These are phyloP conservation scores for Poecilus cupreus DNA, from an alignment of 2,888 invertebrate species.

Conservation along the genomic window DNA sequence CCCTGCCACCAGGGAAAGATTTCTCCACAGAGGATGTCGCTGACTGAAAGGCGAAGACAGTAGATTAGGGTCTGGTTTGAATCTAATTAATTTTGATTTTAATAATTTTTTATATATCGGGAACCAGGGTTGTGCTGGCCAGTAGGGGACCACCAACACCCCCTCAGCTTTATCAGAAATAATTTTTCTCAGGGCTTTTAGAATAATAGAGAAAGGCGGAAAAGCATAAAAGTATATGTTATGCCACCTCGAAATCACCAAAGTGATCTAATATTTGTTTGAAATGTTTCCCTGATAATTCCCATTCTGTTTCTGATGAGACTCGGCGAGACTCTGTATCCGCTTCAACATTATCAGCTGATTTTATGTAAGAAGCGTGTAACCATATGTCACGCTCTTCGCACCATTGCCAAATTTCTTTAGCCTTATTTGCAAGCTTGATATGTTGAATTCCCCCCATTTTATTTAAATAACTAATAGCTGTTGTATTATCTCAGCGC, in stretches of 20 bases:
- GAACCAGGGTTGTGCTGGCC: slow-evolving; percentile 13
- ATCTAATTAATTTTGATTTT: neutral
- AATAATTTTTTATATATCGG: neutral
- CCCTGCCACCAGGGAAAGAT: neutral
- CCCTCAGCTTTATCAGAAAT: slow-evolving; percentile 6
- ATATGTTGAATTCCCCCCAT: slow-evolving; percentile 63
- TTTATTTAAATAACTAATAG: slow-evolving; percentile 62
- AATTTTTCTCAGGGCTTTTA: neutral
- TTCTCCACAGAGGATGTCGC: neutral
- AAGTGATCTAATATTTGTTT: slow-evolving; percentile 40
- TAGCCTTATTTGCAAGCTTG: slow-evolving; percentile 61
- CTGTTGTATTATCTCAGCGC: slow-evolving; percentile 65
- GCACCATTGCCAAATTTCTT: slow-evolving; percentile 64
- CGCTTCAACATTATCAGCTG: slow-evolving; percentile 61
- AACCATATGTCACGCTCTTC: slow-evolving; percentile 61
- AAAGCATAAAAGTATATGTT: slow-evolving; percentile 63
- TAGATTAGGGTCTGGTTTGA: neutral
- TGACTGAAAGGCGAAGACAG: neutral
- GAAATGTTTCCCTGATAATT: slow-evolving; percentile 55
- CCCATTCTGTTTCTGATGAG: slow-evolving; percentile 61
- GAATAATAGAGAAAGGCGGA: slow-evolving; percentile 55
- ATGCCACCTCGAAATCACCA: slow-evolving; percentile 47
- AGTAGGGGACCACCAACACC: neutral
- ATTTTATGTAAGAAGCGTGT: slow-evolving; percentile 62
- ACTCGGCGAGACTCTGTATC: slow-evolving; percentile 59